phyloP scores from a whole-genome alignment of 2,797 vertebrate genomes.

The Characodon lateralis region DNA sequence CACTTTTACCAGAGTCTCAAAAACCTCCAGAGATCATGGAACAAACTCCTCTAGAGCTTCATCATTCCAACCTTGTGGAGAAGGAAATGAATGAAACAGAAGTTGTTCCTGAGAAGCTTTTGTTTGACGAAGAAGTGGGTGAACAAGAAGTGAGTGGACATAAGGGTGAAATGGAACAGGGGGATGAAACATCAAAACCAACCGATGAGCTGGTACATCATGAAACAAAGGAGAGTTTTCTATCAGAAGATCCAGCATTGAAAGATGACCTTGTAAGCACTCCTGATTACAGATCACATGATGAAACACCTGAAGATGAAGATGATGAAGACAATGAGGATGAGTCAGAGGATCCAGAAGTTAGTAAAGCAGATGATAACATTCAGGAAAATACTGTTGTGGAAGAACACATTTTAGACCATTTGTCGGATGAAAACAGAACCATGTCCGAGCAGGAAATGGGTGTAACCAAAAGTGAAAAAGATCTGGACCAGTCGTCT shows the following conservation, averaged over 20 bases:
- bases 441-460: constrained; percentile 6
- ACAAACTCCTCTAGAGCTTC: constrained; percentile 5
- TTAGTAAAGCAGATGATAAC: constrained; percentile 6
- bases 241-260: not conserved
- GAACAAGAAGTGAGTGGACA: constrained; percentile 12
- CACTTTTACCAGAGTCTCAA: constrained; percentile 23
- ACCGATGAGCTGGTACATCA: constrained; percentile 17
- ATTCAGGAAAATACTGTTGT: constrained; percentile 14
- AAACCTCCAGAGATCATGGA: constrained; percentile 34
- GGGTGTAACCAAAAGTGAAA: not conserved
- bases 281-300: constrained; percentile 14
- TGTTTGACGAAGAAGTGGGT: constrained; percentile 20
- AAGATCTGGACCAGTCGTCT: not conserved
- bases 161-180: constrained; percentile 6
- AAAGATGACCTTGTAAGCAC: constrained; percentile 13
- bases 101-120: constrained; percentile 5
- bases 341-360: constrained; percentile 4
- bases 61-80: constrained; percentile 6
- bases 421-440: constrained; percentile 32
- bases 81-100: constrained; percentile 13
- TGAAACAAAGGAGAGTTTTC: constrained; percentile 24
- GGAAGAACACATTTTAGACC: constrained; percentile 17
- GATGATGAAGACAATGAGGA: constrained; percentile 23
- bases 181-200: constrained; percentile 28
- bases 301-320: constrained; percentile 25